These are phyloP conservation scores for Rhagoletis zephyria DNA, from an alignment of 1,140 invertebrate species.

Conservation along the genomic window DNA sequence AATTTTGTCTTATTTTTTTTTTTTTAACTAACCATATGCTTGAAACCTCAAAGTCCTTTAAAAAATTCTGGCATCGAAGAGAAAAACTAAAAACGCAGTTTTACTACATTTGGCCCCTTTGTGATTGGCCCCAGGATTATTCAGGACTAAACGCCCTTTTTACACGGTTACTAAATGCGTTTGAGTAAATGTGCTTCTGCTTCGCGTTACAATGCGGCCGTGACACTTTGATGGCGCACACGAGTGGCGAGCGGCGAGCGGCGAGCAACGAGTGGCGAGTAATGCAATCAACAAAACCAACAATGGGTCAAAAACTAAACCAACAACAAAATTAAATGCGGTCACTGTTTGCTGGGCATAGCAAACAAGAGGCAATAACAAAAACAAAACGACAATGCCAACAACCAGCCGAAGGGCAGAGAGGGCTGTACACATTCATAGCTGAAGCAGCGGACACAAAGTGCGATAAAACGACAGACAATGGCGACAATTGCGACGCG, in stretches of 20 bases:
- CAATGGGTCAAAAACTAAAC: slow-evolving; percentile 24
- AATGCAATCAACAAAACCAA: slow-evolving; percentile 40
- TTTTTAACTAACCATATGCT: too few relatives aligned
- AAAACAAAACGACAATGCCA: not conserved
- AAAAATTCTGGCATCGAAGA: too few relatives aligned
- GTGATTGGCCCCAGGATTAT: too few relatives aligned
- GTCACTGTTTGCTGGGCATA: too few relatives aligned
- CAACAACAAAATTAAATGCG: not conserved
- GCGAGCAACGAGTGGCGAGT: not conserved
- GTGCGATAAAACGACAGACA: slow-evolving; percentile 42
- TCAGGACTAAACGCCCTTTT: too few relatives aligned
- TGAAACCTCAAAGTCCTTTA: too few relatives aligned
- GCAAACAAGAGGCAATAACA: not conserved
- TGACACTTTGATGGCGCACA: slow-evolving; percentile 16
- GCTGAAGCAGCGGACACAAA: slow-evolving; percentile 25
- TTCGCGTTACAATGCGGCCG: slow-evolving; percentile 20
- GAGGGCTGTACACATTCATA: not conserved
- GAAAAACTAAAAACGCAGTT: too few relatives aligned
- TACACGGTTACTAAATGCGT: not conserved
- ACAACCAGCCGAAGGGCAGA: slow-evolving; percentile 5
- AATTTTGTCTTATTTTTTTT: too few relatives aligned
- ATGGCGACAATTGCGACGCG: slow-evolving; percentile 44
- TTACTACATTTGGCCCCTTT: too few relatives aligned
- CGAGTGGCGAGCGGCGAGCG: not conserved
- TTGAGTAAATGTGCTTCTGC: not conserved